Percentiles rank a stretch among this genome's conserved stretches.
These are phyloP conservation scores for Diaperis boleti DNA, from an alignment of 2,888 invertebrate genomes.

Conservation along the genomic window DNA sequence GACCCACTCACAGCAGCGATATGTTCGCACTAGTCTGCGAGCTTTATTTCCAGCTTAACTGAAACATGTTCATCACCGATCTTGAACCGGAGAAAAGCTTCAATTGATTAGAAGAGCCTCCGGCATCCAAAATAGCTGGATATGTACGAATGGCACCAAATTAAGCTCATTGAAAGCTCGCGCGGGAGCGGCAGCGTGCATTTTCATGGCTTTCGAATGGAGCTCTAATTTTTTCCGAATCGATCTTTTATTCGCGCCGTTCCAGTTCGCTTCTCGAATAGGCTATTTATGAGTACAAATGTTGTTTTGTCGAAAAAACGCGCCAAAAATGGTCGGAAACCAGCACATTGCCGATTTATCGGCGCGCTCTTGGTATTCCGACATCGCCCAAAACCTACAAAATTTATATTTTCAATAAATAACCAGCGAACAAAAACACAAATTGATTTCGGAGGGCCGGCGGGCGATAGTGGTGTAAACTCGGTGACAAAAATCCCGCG, in stretches of 20 bases:
- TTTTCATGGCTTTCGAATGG: not conserved
- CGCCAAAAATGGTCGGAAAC: constrained; percentile 27
- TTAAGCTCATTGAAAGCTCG: not conserved
- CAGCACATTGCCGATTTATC: constrained; percentile 39
- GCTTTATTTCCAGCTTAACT: not conserved
- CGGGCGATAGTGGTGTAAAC: too few relatives aligned
- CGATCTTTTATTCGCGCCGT: not conserved
- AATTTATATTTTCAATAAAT: constrained; percentile 65
- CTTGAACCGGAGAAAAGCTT: constrained; percentile 9
- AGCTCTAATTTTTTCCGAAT: constrained; percentile 4
- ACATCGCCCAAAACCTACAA: constrained; percentile 54
- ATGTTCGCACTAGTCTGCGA: too few relatives aligned
- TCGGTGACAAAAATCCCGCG: too few relatives aligned
- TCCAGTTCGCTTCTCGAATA: too few relatives aligned
- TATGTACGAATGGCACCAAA: constrained; percentile 2
- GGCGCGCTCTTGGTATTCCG: constrained; percentile 56
- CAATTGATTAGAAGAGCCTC: constrained; percentile 1
- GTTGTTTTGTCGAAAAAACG: constrained; percentile 19
- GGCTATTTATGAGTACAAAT: constrained; percentile 7
- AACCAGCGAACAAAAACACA: constrained; percentile 48
- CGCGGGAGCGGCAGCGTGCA: not conserved
- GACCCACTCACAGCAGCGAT: too few relatives aligned
- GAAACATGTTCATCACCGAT: not conserved
- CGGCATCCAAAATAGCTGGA: not conserved
- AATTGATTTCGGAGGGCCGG: constrained; percentile 41